Base-by-base conservation (phyloP, 2,113 vertebrate genomes). In the Chroicocephalus ridibundus region DNA sequence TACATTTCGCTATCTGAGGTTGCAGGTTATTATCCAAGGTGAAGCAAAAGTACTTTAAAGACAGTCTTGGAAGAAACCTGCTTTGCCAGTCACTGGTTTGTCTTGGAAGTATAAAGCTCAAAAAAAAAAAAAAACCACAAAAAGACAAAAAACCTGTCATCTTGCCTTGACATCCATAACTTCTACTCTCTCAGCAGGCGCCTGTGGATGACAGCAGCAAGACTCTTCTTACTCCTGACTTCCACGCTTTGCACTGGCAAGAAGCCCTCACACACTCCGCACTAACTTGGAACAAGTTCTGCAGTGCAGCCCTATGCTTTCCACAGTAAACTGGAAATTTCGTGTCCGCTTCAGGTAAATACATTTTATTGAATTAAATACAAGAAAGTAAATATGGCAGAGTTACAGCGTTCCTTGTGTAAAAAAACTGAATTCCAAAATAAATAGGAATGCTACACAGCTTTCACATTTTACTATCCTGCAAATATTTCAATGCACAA, bases 351-450 rank as follows among this genome's bases (percentile, higher is more conserved):
- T 58, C 85, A 92, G 90, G 94, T 93, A 96, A 97, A 95, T 66
- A 94, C 5, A 6, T 90, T 96, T 88, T 58, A 86, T 40, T 93
- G 81, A 93, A 90, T 92, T 80, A 88, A 93, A 96, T 51, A 54
- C 60, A 86, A 86, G 82, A 94, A 95, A 74, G 92, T 90, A 95
- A 97, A 95, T 90, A 94, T 60, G 88, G 94, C 92, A 90, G 78
- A 80, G 82, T 61, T 80, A 90, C 90, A 96, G 88, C 1, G 2
- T 58, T 94, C 71, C 92, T 27, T 88, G 64, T 83, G 69, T 57
- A 88, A 88, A 85, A 87, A 96, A 36, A 29, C 0, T 5, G 26
- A 58, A 88, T 77, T 95, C 95, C 88, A 97, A 96, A 94, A 78
- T 92, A 95, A 96, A 97, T 32, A 96, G 51, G 52, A 96, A 82